These are phyloP conservation scores for Drosophila tristis DNA, from an alignment of 1,140 invertebrate species.

Conservation along the genomic window DNA sequence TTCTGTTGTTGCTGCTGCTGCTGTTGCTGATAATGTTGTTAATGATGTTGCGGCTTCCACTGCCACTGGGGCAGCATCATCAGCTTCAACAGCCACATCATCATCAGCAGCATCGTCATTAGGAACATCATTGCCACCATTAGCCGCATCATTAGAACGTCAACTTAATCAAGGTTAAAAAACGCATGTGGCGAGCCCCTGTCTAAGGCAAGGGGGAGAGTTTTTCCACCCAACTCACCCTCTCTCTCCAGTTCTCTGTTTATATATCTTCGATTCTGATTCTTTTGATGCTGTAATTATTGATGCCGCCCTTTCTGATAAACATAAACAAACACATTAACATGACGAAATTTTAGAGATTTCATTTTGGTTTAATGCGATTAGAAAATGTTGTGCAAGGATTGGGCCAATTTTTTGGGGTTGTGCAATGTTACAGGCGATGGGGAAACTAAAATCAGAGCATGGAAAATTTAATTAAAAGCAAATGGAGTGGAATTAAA, in stretches of 20 bases:
- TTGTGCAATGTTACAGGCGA: slow-evolving; percentile 18
- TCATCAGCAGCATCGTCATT: slow-evolving; percentile 37
- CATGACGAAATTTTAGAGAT: slow-evolving; percentile 28
- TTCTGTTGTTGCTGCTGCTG: slow-evolving; percentile 12
- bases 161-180: slow-evolving; percentile 81
- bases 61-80: slow-evolving; percentile 29
- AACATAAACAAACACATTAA: slow-evolving; percentile 38
- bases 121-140: slow-evolving; percentile 55
- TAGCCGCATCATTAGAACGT: slow-evolving; percentile 77
- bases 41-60: slow-evolving; percentile 64
- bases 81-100: slow-evolving; percentile 17
- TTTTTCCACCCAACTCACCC: background rate
- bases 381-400: slow-evolving; percentile 62
- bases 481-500: no score
- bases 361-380: slow-evolving; percentile 44
- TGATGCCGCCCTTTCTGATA: slow-evolving; percentile 27
- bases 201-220: slow-evolving; percentile 29
- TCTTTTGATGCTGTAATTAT: slow-evolving; percentile 57
- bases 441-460: slow-evolving; percentile 7
- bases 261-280: slow-evolving; percentile 23
- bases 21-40: slow-evolving; percentile 70
- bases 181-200: slow-evolving; percentile 59
- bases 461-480: slow-evolving; percentile 6
- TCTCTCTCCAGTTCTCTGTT: background rate
- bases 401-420: slow-evolving; percentile 38